Evolutionary conservation across 2,888 invertebrate genomes (phyloP).

Genomic region (Chesias legatella): DNA sequence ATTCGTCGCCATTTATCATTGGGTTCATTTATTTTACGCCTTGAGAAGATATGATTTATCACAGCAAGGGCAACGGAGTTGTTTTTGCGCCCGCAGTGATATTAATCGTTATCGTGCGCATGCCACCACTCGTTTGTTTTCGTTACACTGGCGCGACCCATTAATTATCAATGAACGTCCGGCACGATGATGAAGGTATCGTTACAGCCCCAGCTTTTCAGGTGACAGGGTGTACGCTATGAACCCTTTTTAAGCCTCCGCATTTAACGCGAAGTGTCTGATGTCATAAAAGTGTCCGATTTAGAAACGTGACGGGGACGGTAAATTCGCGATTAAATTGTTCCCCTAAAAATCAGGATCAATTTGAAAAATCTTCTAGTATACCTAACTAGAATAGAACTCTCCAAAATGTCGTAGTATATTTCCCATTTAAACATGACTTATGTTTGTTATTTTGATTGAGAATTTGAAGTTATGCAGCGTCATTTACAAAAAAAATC

Average conservation of each 20-base stretch:
- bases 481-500: too few relatives aligned
- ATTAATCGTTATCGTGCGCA: slow-evolving; percentile 79
- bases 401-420: too few relatives aligned
- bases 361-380: slow-evolving; percentile 45
- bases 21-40: slow-evolving; percentile 79
- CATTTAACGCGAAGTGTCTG: slow-evolving; percentile 75
- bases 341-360: slow-evolving; percentile 60
- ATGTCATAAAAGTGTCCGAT: slow-evolving; percentile 79
- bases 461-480: too few relatives aligned
- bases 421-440: too few relatives aligned
- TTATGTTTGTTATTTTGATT: too few relatives aligned
- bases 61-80: slow-evolving; percentile 69
- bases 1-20: slow-evolving; percentile 76
- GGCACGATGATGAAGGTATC: slow-evolving; percentile 73
- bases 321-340: slow-evolving; percentile 70
- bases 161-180: slow-evolving; percentile 80
- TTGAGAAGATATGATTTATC: slow-evolving; percentile 78
- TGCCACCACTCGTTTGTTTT: slow-evolving; percentile 76
- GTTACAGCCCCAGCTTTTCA: slow-evolving; percentile 69
- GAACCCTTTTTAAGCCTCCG: slow-evolving; percentile 79
- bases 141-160: slow-evolving; percentile 75
- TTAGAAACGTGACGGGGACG: slow-evolving; percentile 69
- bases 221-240: slow-evolving; percentile 74
- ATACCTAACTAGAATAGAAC: too few relatives aligned
- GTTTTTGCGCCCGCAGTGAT: slow-evolving; percentile 77